Evolutionary conservation across 2,888 invertebrate species (phyloP), one percentile per base, ranked within the genome.

Genomic region (Caenorhabditis macrosperma): DNA sequence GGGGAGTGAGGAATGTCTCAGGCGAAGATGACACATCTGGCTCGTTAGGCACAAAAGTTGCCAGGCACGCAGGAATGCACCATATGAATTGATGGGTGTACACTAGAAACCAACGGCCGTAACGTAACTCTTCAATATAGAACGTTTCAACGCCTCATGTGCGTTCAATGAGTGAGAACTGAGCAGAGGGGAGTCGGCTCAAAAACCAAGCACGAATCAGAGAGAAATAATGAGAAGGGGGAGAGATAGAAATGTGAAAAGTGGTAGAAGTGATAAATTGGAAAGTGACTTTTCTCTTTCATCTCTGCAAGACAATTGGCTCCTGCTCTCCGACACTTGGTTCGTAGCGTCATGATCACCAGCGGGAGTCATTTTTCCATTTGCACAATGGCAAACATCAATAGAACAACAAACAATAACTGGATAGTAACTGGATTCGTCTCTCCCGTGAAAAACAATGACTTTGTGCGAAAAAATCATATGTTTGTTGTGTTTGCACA

Each of bases 1-100:
- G 52, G 59, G 30, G 10, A 10, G 4, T 63, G n/a, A 26, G 46
- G 44, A 46, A 57, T 50, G 38, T 44, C 50, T 46, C n/a, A n/a
- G n/a, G n/a, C n/a, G 63, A 41, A 30, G 30, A 41, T 17, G 20
- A 48, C 61, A 74, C 74, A 74, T 74, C 74, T 74, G 74, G 74
- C 64, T 74, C 74, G 64, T 72, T 64, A 72, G 63, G 28, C 48
- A 52, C 9, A 63, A 71, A 63, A 72, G 64, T 64, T 64, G 64
- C 57, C 50, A 63, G 63, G 48, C 12, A n/a, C 9, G 22, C 22
- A 30, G 30, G 22, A 30, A 20, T 26, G 44, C 60, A 63, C 63
- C 72, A 72, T 72, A 72, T 72, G 72, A 72, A 72, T 72, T 64
- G 46, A 63, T 61, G n/a, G 26, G 63, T 72, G 63, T 57, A 64